Percentiles rank a stretch among this genome's conserved stretches.
These are phyloP conservation scores for Rachycentron canadum DNA, from an alignment of 2,797 vertebrate genomes.

Conservation along the genomic window DNA sequence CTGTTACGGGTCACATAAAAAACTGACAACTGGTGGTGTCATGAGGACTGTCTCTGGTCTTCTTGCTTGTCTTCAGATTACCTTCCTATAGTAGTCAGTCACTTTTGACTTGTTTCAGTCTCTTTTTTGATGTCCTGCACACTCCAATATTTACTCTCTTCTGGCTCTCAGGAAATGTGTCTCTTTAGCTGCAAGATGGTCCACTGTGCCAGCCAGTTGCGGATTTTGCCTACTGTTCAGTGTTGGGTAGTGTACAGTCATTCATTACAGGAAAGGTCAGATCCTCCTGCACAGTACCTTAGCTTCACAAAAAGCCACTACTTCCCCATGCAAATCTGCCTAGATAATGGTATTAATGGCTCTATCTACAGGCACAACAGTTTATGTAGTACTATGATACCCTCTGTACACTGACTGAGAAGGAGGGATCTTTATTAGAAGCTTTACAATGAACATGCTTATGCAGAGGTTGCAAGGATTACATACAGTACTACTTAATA, in stretches of 20 bases:
- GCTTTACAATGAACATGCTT: conserved; percentile 45
- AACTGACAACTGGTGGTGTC: not conserved
- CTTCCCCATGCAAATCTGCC: conserved; percentile 63
- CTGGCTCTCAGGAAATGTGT: not conserved
- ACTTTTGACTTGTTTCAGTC: too few species aligned
- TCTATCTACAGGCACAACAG: conserved; percentile 41
- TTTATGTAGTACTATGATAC: conserved; percentile 47
- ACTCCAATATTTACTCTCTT: not conserved
- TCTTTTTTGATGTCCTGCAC: too few species aligned
- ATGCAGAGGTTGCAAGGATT: conserved; percentile 43
- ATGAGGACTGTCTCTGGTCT: not conserved
- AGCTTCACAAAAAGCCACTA: conserved; percentile 32
- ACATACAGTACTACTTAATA: conserved; percentile 25
- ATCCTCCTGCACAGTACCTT: not conserved
- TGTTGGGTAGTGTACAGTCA: not conserved
- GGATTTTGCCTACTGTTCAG: not conserved
- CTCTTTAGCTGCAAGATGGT: not conserved
- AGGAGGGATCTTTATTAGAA: conserved; percentile 25
- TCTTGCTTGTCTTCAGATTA: not conserved
- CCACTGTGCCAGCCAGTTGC: not conserved
- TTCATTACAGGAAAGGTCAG: not conserved
- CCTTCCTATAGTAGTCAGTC: not conserved
- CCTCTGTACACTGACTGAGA: conserved; percentile 12
- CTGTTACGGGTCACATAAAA: not conserved
- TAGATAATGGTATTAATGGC: conserved; percentile 54